phyloP scores from a whole-genome alignment of 2,113 vertebrate genomes.

The Urocolius indicus region DNA sequence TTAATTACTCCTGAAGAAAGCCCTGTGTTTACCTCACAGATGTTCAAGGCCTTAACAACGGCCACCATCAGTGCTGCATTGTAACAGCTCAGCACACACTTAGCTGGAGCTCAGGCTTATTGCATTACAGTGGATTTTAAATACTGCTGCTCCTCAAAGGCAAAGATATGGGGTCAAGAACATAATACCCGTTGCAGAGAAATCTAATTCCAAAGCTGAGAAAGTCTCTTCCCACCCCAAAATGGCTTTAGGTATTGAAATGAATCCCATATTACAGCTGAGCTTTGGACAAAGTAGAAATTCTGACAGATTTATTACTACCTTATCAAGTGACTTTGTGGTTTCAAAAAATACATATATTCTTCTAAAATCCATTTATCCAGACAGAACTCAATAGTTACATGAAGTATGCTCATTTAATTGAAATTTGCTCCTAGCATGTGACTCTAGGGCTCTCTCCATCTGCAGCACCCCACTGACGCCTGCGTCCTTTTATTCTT shows the following conservation, averaged over 20 bases:
- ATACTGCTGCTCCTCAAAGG: constrained; percentile 46
- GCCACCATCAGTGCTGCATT: neutral
- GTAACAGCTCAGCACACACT: neutral
- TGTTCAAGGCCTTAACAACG: neutral
- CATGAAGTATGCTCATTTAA: constrained; percentile 65
- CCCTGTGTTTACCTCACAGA: neutral
- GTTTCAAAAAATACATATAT: constrained; percentile 65
- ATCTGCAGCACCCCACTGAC: constrained; percentile 25
- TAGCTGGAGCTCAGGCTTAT: constrained; percentile 19
- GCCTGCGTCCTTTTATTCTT: neutral
- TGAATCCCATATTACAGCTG: constrained; percentile 57
- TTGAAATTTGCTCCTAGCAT: constrained; percentile 60
- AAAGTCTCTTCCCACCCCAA: constrained; percentile 26
- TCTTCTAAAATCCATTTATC: constrained; percentile 74
- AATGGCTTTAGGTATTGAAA: constrained; percentile 72
- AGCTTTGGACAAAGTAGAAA: constrained; percentile 64
- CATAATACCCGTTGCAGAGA: constrained; percentile 31
- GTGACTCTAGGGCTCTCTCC: constrained; percentile 35
- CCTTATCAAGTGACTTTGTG: constrained; percentile 65
- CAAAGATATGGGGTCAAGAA: constrained; percentile 25
- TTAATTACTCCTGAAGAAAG: constrained; percentile 33
- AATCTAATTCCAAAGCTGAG: constrained; percentile 50
- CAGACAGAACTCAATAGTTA: constrained; percentile 48
- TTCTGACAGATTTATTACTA: constrained; percentile 70
- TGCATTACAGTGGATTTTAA: constrained; percentile 53